These are phyloP conservation scores for Muscicapa adusta DNA, from an alignment of 2,113 vertebrate species.

Conservation along the genomic window DNA sequence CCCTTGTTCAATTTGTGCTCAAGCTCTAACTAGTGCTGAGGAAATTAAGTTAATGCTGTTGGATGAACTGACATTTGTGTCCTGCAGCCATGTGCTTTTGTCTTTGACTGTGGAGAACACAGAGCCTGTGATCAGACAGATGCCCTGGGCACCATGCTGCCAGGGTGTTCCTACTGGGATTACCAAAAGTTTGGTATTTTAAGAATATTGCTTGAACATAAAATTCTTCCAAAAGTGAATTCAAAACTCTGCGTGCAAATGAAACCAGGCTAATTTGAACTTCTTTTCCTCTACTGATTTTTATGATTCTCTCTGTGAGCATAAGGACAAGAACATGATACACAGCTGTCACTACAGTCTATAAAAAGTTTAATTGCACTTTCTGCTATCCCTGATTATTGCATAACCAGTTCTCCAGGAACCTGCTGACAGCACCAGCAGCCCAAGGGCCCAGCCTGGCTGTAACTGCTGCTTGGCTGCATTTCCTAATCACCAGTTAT, in stretches of 20 bases:
- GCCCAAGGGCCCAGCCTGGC: not conserved
- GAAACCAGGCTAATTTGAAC: not conserved
- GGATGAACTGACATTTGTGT: not conserved
- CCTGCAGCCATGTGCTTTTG: not conserved
- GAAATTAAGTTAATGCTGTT: not conserved
- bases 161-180: not conserved
- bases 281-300: not conserved
- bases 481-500: not conserved
- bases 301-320: not conserved
- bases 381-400: constrained; percentile 22
- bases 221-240: not conserved
- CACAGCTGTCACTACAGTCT: not conserved
- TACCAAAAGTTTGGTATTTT: not conserved
- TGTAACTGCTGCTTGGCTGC: not conserved
- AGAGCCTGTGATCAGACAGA: not conserved
- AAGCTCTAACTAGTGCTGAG: not conserved
- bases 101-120: not conserved
- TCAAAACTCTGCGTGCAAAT: not conserved
- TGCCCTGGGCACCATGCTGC: not conserved
- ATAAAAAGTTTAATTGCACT: constrained; percentile 23
- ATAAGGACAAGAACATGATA: not conserved
- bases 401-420: not conserved
- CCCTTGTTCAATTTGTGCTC: not conserved
- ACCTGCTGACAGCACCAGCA: not conserved
- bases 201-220: not conserved